A percentile compares a stretch with the other conserved stretches of the same genome.
These are phyloP conservation scores for Danio aesculapii DNA, from an alignment of 2,797 vertebrate species.

Conservation along the genomic window DNA sequence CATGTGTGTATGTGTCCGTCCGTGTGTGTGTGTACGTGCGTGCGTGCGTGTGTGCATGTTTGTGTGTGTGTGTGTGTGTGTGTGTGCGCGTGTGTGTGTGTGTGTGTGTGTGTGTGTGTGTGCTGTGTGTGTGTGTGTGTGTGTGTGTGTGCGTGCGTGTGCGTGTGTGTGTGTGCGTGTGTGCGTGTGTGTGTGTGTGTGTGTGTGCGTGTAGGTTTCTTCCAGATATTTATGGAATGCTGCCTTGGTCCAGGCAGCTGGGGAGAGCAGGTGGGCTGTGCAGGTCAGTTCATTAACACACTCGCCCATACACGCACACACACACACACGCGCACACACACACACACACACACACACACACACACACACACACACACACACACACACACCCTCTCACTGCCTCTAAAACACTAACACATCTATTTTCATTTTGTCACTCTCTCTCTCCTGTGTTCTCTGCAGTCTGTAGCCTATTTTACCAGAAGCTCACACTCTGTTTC, in stretches of 20 bases:
- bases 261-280: constrained; percentile 80
- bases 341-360: constrained; percentile 40
- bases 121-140: background rate
- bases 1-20: background rate
- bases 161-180: background rate
- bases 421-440: constrained; percentile 48
- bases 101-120: background rate
- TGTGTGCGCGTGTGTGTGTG: too few species aligned
- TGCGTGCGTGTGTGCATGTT: background rate
- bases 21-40: background rate
- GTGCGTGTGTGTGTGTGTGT: background rate
- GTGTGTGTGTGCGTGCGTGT: background rate
- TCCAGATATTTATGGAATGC: constrained; percentile 74
- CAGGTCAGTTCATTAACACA: constrained; percentile 81
- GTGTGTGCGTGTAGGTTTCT: constrained; percentile 27
- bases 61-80: background rate
- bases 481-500: constrained; percentile 53
- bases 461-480: constrained; percentile 44
- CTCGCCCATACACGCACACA: constrained; percentile 60
- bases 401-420: constrained; percentile 45
- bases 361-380: too few species aligned
- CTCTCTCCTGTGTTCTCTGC: constrained; percentile 43
- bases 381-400: background rate
- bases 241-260: constrained; percentile 73
- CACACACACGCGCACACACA: constrained; percentile 41